Percentiles rank a stretch among this genome's conserved stretches.
These are phyloP conservation scores for Solea solea DNA, from an alignment of 2,113 vertebrate genomes.

Conservation along the genomic window DNA sequence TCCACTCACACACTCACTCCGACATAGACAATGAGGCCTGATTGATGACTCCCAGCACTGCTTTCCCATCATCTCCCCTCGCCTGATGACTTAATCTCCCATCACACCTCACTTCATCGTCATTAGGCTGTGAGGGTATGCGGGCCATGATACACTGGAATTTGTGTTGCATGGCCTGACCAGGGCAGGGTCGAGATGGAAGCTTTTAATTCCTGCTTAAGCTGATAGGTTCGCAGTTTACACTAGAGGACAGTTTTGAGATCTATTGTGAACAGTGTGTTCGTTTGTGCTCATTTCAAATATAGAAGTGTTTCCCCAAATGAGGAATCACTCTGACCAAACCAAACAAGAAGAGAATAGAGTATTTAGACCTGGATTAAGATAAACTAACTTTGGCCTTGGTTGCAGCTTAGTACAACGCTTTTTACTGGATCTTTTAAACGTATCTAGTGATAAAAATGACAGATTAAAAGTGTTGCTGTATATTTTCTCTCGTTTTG, in stretches of 20 bases:
- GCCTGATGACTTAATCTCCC: constrained; percentile 61
- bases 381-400: not conserved
- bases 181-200: constrained; percentile 27
- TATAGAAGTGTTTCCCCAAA: not conserved
- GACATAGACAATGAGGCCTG: constrained; percentile 55
- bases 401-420: not conserved
- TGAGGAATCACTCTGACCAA: not conserved
- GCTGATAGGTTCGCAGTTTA: no score
- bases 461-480: no score
- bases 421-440: not conserved
- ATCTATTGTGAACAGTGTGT: no score
- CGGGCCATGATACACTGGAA: constrained; percentile 52
- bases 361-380: not conserved
- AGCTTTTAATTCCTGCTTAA: constrained; percentile 44
- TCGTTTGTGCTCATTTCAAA: no score
- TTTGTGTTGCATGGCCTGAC: constrained; percentile 25
- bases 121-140: constrained; percentile 43
- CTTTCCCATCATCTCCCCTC: constrained; percentile 54
- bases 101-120: constrained; percentile 68
- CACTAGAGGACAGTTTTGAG: no score
- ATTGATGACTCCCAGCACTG: constrained; percentile 51
- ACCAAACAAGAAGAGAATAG: not conserved
- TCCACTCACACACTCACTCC: constrained; percentile 45
- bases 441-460: no score
- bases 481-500: no score